A percentile compares a stretch with the other conserved stretches of the same genome.
Conservation (phyloP, 1,140 invertebrate species). For the Bombus waltoni region DNA sequence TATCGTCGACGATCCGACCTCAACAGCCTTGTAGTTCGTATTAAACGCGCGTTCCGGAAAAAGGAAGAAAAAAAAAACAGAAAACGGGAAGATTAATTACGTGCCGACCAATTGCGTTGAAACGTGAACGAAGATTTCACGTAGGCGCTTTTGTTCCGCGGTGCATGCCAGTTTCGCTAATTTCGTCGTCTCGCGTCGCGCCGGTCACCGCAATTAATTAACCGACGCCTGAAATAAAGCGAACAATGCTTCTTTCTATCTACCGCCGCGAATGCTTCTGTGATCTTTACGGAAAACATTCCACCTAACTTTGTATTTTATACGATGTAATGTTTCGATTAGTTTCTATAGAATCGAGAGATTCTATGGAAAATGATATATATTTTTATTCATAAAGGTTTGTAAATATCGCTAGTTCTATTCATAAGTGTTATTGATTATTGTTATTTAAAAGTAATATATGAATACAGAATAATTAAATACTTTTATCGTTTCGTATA, state of each 20-base stretch:
- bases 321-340: too few relatives aligned
- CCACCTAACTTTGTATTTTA: background rate
- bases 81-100: constrained; percentile 29
- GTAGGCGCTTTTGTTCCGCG: constrained; percentile 38
- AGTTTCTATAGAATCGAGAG: too few relatives aligned
- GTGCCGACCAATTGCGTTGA: constrained; percentile 20
- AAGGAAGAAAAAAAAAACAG: background rate
- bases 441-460: too few relatives aligned
- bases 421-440: too few relatives aligned
- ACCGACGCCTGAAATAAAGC: constrained; percentile 18
- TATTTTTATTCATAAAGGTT: too few relatives aligned
- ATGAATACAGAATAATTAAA: too few relatives aligned
- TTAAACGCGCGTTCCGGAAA: background rate
- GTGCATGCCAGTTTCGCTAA: constrained; percentile 19
- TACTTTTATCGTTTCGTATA: too few relatives aligned
- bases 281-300: background rate
- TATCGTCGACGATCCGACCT: background rate
- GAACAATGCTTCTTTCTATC: constrained; percentile 1
- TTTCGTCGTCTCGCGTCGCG: constrained; percentile 18
- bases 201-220: constrained; percentile 28
- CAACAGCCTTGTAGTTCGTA: background rate
- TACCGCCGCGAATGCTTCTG: background rate
- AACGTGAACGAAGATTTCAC: constrained; percentile 28
- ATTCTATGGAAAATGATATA: too few relatives aligned
- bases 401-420: too few relatives aligned